Conservation (phyloP, 2,113 vertebrate species). For the Xenopus laevis region DNA sequence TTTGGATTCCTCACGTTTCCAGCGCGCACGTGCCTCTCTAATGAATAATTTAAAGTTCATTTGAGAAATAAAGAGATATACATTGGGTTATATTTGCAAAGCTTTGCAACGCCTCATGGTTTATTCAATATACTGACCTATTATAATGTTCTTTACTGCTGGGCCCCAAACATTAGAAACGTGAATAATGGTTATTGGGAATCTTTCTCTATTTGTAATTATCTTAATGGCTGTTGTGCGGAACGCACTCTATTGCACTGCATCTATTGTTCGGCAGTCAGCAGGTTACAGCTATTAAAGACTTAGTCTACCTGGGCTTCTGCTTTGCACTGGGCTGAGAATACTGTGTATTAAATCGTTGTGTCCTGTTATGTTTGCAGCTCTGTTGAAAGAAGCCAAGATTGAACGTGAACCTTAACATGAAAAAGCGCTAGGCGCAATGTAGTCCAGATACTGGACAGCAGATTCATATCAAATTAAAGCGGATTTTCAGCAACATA, state of each 20-base stretch:
- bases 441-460: neutral
- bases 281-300: neutral
- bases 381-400: neutral
- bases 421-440: neutral
- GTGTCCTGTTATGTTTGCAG: neutral
- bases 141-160: neutral
- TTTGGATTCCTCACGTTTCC: too few relatives aligned
- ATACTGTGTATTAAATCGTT: too few relatives aligned
- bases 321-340: neutral
- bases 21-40: too few relatives aligned
- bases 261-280: neutral
- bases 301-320: neutral
- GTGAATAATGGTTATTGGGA: neutral
- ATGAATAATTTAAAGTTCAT: conserved; percentile 8
- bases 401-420: neutral
- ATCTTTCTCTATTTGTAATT: neutral
- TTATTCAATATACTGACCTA: neutral
- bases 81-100: neutral
- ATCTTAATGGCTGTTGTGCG: neutral
- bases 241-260: neutral
- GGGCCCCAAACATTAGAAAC: neutral
- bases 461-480: neutral
- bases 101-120: neutral
- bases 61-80: conserved; percentile 2
- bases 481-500: neutral